Evolutionary conservation across 30 jellyfish, hydroid and myxozoan species (phyloP).

Genomic region (Cassiopea xamachana): DNA sequence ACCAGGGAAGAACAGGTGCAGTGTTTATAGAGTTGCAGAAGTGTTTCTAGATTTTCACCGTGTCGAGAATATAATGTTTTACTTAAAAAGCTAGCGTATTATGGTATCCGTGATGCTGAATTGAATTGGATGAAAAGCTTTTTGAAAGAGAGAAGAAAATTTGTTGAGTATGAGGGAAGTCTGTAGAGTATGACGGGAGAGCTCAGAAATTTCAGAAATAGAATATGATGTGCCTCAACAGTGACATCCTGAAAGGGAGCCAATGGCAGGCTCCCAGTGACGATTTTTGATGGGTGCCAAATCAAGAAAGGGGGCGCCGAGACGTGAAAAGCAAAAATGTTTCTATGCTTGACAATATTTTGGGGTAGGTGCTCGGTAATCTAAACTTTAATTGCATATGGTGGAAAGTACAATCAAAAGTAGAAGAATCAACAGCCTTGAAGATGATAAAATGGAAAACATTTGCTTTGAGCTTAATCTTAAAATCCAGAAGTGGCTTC

Average conservation of each 20-base stretch:
- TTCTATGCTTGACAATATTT: too few relatives aligned
- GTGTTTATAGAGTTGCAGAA: too few relatives aligned
- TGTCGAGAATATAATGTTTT: constrained; percentile 26
- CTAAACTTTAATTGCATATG: too few relatives aligned
- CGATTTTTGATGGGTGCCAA: too few relatives aligned
- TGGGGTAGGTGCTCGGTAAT: too few relatives aligned
- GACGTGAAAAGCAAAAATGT: too few relatives aligned
- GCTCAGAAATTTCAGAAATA: background rate
- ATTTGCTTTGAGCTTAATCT: background rate
- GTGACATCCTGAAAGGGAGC: too few relatives aligned
- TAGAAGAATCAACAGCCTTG: background rate
- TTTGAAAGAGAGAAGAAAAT: constrained; percentile 13
- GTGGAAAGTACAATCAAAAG: constrained; percentile 8
- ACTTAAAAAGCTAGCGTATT: constrained; percentile 4
- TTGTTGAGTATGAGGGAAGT: constrained; percentile 12
- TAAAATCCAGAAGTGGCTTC: background rate
- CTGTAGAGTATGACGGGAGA: background rate
- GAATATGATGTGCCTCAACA: constrained; percentile 10
- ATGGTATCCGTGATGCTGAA: constrained; percentile 43
- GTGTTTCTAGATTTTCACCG: too few relatives aligned
- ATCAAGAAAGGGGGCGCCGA: too few relatives aligned
- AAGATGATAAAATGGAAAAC: constrained; percentile 1
- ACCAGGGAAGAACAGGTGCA: too few relatives aligned
- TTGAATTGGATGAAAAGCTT: constrained; percentile 20
- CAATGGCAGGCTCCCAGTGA: too few relatives aligned